Base-by-base conservation (phyloP, 2,113 vertebrate genomes). In the Nycticryphes semicollaris region DNA sequence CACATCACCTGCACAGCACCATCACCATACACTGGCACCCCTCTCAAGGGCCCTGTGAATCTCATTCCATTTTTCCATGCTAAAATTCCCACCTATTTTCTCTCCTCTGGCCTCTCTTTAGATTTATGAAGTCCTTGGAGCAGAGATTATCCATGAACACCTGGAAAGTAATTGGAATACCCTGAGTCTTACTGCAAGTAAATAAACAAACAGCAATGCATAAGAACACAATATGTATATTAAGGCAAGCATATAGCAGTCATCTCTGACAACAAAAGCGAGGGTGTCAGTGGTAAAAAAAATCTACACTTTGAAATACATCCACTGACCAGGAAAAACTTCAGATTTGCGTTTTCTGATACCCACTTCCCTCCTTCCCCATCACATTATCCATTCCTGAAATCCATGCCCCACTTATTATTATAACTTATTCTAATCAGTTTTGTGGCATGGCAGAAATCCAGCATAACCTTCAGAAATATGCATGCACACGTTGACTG, bases 341-440 rank as follows among this genome's bases (percentile, higher is more conserved):
- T 77, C 67, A 41, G 12, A 69, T 84, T 80, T 67, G 13, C 33
- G 33, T 73, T 77, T 37, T 50, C 41, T 76, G 62, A 41, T 45
- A 64, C 31, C 19, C 27, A 24, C 20, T 62, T 92, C 67, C 33
- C 39, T 76, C n/a, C 53, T 88, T 87, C 47, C 25, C 14, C 22
- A 94, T 27, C 64, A 81, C 33, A 27, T 73, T 67, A 93, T 41
- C 56, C 10, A 47, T 68, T 92, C 95, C 87, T 86, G 45, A 84
- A 94, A 93, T 64, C 67, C 77, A 68, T 60, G 89, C 25, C 37
- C 74, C 62, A 35, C 63, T 86, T 95, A 94, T 97, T 54, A 93
- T 86, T 88, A 96, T 30, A 81, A 94, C 78, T 85, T 87, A 86
- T 93, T 95, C 81, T 78, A 90, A 96, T 96, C 85, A 87, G 60